Percentiles rank a stretch among this genome's conserved stretches.
Conservation (phyloP, 2,888 invertebrate species). For the Sussaba pulchella region DNA sequence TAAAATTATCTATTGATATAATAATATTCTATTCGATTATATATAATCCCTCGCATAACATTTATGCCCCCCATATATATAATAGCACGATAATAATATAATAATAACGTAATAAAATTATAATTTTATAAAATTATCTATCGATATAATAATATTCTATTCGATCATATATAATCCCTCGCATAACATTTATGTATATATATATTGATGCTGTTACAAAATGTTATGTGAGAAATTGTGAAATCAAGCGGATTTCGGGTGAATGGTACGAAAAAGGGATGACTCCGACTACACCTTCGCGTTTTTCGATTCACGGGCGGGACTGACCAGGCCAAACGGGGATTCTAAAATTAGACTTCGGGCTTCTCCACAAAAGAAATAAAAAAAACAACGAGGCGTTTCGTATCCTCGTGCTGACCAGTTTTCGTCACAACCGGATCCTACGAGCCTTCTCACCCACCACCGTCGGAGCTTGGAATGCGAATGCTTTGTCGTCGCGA, state of each 20-base stretch:
- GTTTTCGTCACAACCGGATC: conserved; percentile 58
- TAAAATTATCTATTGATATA: too few relatives aligned
- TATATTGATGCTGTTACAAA: neutral
- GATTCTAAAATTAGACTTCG: conserved; percentile 67
- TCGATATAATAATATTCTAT: too few relatives aligned
- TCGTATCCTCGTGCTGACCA: conserved; percentile 47
- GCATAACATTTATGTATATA: too few relatives aligned
- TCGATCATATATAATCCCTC: too few relatives aligned
- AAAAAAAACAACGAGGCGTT: conserved; percentile 43
- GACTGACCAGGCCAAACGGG: conserved; percentile 52
- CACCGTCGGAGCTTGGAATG: conserved; percentile 12
- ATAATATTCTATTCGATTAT: too few relatives aligned
- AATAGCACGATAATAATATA: too few relatives aligned
- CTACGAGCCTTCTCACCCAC: conserved; percentile 5
- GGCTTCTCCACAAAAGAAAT: conserved; percentile 41
- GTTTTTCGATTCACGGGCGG: conserved; percentile 32
- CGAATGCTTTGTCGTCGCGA: conserved; percentile 20
- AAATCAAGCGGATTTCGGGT: conserved; percentile 9
- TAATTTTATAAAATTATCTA: too few relatives aligned
- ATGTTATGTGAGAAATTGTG: conserved; percentile 5
- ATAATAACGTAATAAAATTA: too few relatives aligned
- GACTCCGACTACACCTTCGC: conserved; percentile 4
- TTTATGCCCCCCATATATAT: too few relatives aligned
- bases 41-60: too few relatives aligned
- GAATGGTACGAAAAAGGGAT: conserved; percentile 43